Base-by-base conservation (phyloP, 2,113 vertebrate genomes). In the Arizona elegans region DNA sequence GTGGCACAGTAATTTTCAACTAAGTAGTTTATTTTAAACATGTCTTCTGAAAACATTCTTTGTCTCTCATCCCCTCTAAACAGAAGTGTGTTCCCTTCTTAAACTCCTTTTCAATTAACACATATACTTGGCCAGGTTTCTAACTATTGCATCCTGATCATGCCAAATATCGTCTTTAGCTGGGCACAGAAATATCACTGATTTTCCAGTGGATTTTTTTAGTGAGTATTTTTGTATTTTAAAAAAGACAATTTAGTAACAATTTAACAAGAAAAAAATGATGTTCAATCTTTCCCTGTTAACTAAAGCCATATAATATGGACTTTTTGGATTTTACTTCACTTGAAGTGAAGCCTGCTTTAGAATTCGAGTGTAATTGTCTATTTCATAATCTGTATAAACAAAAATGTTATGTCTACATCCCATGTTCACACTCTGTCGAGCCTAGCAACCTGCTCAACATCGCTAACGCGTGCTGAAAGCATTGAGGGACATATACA, bases 11-110 rank as follows among this genome's bases (percentile, higher is more conserved):
- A 10, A 92, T 95, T 96, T 95, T 96, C 92, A 89, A 92, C 43
- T 93, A 95, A 96, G 95, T 92, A 97, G 94, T 97, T 97, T 95
- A 96, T 96, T 97, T 95, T 91, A 91, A 94, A 95, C 47, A 38
- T 58, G 96, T 95, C 86, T 97, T 96, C 93, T 95, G 89, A 96
- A 97, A 97, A 96, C 95, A 56, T 93, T 85, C 93, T 62, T 75
- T 94, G 89, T 53, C 95, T 96, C 93, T 91, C 52, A 96, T 96
- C 88, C 38, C 95, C 95, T 95, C 92, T 95, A 96, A 97, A 92
- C 54, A 91, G 89, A 91, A 95, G 47, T 93, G 56, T 0, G 75
- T 65, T 93, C 90, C 43, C 89, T 58, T 96, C 95, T 97, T 93
- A 92, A 54, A 70, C 11, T 1, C 12, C 0, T 9, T 59, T 94